A percentile compares a stretch with the other conserved stretches of the same genome.
Conservation (phyloP, 92 coral and sea anemone species). For the Nematostella vectensis region DNA sequence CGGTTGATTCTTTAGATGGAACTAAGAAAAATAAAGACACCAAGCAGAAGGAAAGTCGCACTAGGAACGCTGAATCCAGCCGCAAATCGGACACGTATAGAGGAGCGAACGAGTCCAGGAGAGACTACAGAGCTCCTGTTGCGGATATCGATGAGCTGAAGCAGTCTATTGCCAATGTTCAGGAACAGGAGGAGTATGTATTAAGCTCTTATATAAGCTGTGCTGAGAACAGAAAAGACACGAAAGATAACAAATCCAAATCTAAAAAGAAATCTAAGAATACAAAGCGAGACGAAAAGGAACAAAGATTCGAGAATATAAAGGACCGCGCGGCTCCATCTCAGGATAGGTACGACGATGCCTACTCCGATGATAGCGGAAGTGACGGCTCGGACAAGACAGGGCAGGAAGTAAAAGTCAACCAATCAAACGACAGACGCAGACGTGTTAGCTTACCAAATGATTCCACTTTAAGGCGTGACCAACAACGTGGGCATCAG, state of each 20-base stretch:
- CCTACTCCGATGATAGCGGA: constrained; percentile 59
- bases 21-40: constrained; percentile 24
- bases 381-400: constrained; percentile 62
- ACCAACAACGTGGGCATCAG: constrained; percentile 2
- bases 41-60: constrained; percentile 37
- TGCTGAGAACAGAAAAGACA: constrained; percentile 33
- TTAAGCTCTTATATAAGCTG: not conserved
- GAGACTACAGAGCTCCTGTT: constrained; percentile 20
- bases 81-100: constrained; percentile 29
- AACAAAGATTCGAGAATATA: constrained; percentile 29
- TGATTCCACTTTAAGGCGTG: constrained; percentile 13
- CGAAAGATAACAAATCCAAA: constrained; percentile 64
- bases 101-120: constrained; percentile 3
- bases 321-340: constrained; percentile 20
- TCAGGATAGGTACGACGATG: constrained; percentile 54
- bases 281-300: constrained; percentile 58
- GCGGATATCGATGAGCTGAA: constrained; percentile 28
- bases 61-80: constrained; percentile 6
- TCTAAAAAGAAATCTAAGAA: constrained; percentile 65
- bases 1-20: constrained; percentile 7
- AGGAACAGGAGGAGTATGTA: constrained; percentile 23
- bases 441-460: constrained; percentile 51
- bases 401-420: constrained; percentile 42
- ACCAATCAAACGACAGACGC: constrained; percentile 45
- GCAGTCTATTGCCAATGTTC: constrained; percentile 27